Evolutionary conservation across 2,113 vertebrate genomes (phyloP), one percentile per base, ranked within the genome.

Genomic region (Tenrec ecaudatus): DNA sequence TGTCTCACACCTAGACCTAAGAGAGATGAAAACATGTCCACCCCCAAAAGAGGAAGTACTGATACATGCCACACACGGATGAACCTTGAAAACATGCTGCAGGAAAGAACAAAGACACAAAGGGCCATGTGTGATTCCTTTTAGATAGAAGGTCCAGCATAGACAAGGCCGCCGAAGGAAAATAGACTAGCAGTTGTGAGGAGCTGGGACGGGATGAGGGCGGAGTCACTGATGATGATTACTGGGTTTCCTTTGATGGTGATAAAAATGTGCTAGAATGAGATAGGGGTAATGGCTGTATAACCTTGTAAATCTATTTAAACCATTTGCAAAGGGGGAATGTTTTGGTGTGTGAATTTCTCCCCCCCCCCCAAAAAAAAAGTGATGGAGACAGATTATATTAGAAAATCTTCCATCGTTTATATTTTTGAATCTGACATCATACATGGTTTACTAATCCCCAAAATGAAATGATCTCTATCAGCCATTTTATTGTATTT

Each of bases 391-490:
- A 89, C 60, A 81, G 47, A 53, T 53, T 53, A 53, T 53, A 7
- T 53, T 22, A 66, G 83, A 38, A 91, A 93, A 82, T 83, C 10
- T 91, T 91, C 84, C 89, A 57, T 10, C 29, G 25, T 87, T 29
- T n/a, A 83, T 78, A 40, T 60, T 23, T 87, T 85, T 38, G 47
- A 20, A 31, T 89, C 80, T 88, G 57, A 79, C 64, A 3, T 88
- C 43, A 33, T 76, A 19, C 33, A 40, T 96, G 25, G 8, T 84
- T 88, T 73, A 43, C 94, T 94, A 85, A 89, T 82, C 60, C 17
- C 12, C 78, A 77, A 82, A 88, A 57, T 79, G 22, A 94, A 96
- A 86, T 89, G 36, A 43, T 88, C 79, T 90, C 16, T 80, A 33
- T 60, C 78, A 93, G 17, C 62, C 31, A 17, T 62, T 62, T 62